A percentile compares a stretch with the other conserved stretches of the same genome.
Conservation (phyloP, 2,797 vertebrate species). For the Emys orbicularis region DNA sequence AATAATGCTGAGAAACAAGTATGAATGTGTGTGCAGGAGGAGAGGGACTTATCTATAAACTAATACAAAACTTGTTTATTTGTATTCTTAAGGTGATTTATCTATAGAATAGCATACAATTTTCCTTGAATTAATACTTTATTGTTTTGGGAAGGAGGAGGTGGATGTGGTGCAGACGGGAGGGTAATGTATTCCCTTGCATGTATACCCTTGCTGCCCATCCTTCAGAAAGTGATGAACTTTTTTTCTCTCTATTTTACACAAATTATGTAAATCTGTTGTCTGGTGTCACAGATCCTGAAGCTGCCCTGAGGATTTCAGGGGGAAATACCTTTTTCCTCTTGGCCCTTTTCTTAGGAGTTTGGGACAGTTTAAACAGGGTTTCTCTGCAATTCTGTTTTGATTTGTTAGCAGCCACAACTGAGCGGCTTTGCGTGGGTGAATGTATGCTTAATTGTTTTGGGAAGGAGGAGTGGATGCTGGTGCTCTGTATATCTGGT, state of each 20-base stretch:
- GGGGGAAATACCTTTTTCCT: neutral
- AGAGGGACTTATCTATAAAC: neutral
- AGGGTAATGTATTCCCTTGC: neutral
- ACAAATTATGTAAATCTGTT: neutral
- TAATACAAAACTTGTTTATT: neutral
- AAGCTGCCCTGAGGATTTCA: neutral
- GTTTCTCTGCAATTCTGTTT: neutral
- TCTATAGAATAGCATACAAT: neutral
- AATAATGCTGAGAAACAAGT: neutral
- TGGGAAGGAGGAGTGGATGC: too few relatives aligned
- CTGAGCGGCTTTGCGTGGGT: too few relatives aligned
- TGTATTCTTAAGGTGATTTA: neutral
- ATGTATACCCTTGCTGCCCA: neutral
- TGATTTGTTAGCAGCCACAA: too few relatives aligned
- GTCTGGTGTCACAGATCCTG: neutral
- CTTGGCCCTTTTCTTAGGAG: neutral
- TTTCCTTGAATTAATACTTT: neutral
- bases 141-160: neutral
- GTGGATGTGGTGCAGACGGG: neutral
- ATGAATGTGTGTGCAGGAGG: neutral
- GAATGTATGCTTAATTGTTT: too few relatives aligned
- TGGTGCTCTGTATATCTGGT: too few relatives aligned
- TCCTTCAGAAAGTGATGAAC: neutral
- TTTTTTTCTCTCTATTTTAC: neutral
- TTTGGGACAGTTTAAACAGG: neutral